Percentiles rank a stretch among this genome's conserved stretches.
These are phyloP conservation scores for Rotaria sp. DNA, from an alignment of 2,888 invertebrate species.

Conservation along the genomic window DNA sequence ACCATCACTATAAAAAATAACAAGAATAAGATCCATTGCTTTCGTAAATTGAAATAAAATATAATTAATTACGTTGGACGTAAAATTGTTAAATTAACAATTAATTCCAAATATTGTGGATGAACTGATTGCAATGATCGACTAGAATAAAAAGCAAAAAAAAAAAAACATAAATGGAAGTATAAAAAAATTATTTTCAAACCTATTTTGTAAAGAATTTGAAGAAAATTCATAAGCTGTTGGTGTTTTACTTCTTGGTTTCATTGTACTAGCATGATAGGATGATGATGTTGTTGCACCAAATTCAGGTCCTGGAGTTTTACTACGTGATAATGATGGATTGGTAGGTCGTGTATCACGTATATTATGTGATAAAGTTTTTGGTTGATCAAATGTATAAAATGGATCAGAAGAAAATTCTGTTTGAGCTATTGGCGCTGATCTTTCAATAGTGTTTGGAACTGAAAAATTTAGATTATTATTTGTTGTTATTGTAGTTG, in stretches of 20 bases:
- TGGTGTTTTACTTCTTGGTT: slow-evolving; percentile 53
- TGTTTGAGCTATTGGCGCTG: background rate
- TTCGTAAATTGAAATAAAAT: background rate
- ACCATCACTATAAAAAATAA: slow-evolving; percentile 68
- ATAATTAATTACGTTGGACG: background rate
- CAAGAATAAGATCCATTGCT: background rate
- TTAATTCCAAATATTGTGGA: background rate
- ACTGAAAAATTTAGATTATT: background rate
- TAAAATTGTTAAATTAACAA: background rate
- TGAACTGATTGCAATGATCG: slow-evolving; percentile 14
- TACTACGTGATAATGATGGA: slow-evolving; percentile 47
- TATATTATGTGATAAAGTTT: background rate
- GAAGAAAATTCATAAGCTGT: slow-evolving; percentile 41
- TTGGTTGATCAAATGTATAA: background rate
- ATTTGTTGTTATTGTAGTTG: background rate
- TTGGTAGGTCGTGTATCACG: slow-evolving; percentile 23
- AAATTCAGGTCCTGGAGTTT: slow-evolving; percentile 55
- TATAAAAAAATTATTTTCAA: background rate
- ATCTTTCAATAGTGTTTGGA: background rate
- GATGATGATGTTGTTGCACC: slow-evolving; percentile 42
- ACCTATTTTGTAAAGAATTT: background rate
- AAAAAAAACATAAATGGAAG: background rate
- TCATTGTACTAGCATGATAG: slow-evolving; percentile 49
- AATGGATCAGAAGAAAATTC: background rate
- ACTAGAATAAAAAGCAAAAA: background rate